Evolutionary conservation across 1,140 invertebrate genomes (phyloP), one percentile per base, ranked within the genome.

Genomic region (Spodoptera frugiperda): DNA sequence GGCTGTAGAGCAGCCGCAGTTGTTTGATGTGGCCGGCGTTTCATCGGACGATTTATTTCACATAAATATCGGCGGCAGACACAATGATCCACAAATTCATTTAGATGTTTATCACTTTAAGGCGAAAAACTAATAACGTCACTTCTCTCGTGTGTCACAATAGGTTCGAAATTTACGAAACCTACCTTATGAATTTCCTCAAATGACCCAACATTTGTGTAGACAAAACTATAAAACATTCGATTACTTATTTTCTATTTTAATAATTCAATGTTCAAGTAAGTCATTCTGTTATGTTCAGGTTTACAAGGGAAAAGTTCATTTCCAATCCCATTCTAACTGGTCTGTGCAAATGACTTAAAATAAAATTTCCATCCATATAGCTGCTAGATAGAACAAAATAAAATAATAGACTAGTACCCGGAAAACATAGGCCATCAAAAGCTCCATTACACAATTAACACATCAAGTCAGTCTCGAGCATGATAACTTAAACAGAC

Each of bases 21-120:
- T 80, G 78, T 91, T 91, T 93, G 90, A 91, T 86, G 87, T 87
- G 79, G 78, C 85, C 87, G 84, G 78, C 85, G 77, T 76, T 68
- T 81, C 82, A 82, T 82, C 84, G 53, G 75, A 74, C 82, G 83
- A 89, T 89, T 89, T 89, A 87, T 90, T 89, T 86, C 87, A 85
- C 85, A 89, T 89, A 88, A 89, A 89, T 80, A 84, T 81, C 82
- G 77, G 79, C 81, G 68, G 80, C 81, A 79, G 81, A 87, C 81
- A 81, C 83, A 89, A 85, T 82, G 81, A 81, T 86, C 82, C 82
- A 84, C 76, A 88, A 87, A 25, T 87, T 88, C 86, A 90, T 92
- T 91, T 84, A 90, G 89, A 91, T 92, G 78, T 92, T 89, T 90
- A 90, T 90, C 88, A 85, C 78, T 90, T 92, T 82, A 85, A 90